A percentile compares a stretch with the other conserved stretches of the same genome.
Conservation (phyloP, 2,797 vertebrate species). For the Hippopotamyrus pictus region DNA sequence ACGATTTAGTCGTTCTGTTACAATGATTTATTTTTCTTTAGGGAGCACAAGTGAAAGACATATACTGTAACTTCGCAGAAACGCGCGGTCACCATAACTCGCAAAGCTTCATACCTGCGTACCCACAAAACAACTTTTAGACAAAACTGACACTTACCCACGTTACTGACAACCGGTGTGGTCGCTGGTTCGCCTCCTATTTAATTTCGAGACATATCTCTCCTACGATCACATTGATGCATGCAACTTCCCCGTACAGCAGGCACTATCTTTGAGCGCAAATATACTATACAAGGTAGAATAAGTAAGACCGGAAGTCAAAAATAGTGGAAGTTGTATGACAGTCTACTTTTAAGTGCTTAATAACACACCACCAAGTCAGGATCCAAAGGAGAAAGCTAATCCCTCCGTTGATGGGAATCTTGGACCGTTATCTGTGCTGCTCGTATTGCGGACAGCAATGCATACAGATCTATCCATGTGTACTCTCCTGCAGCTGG, state of each 20-base stretch:
- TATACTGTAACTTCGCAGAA: conserved; percentile 3
- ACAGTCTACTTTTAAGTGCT: conserved; percentile 32
- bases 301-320: conserved; percentile 25
- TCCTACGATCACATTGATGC: conserved; percentile 54
- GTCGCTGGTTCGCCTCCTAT: conserved; percentile 29
- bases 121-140: neutral
- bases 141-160: conserved; percentile 65
- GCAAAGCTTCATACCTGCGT: neutral
- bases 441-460: conserved; percentile 67
- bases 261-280: conserved; percentile 21
- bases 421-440: conserved; percentile 60
- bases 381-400: conserved; percentile 40
- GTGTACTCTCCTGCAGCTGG: conserved; percentile 56
- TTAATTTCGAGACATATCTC: conserved; percentile 52
- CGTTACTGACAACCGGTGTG: conserved; percentile 46
- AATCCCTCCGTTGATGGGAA: conserved; percentile 60
- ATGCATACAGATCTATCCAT: conserved; percentile 66
- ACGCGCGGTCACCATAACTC: neutral
- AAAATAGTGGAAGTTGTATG: conserved; percentile 17
- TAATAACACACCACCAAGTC: conserved; percentile 27
- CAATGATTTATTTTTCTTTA: neutral
- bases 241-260: conserved; percentile 74
- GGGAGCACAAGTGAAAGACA: neutral
- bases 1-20: neutral
- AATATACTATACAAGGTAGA: conserved; percentile 14